phyloP scores from a whole-genome alignment of 2,797 vertebrate species.

The Streptopelia turtur region DNA sequence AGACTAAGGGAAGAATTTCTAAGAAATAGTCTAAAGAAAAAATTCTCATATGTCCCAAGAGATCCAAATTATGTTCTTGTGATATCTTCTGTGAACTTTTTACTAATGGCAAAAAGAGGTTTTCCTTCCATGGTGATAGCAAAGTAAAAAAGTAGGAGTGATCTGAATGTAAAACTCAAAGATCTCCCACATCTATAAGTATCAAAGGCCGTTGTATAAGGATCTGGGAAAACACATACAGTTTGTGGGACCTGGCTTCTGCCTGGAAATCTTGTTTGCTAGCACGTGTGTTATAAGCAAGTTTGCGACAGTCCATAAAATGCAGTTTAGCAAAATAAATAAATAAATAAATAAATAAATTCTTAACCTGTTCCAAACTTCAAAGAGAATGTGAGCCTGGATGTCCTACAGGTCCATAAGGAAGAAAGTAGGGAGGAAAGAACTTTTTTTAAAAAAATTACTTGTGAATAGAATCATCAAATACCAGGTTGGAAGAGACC shows the following conservation, averaged over 20 bases:
- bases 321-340: too few species aligned
- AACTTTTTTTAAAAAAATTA: too few species aligned
- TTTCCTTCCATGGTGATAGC: not conserved
- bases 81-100: not conserved
- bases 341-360: too few species aligned
- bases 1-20: not conserved
- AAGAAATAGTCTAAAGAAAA: not conserved
- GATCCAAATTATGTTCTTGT: not conserved
- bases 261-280: not conserved
- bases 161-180: not conserved
- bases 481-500: too few species aligned
- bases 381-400: too few species aligned
- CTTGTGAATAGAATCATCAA: too few species aligned
- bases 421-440: too few species aligned
- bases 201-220: not conserved
- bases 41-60: not conserved
- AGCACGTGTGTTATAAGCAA: not conserved
- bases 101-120: not conserved
- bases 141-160: not conserved
- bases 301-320: too few species aligned
- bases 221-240: not conserved
- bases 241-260: not conserved
- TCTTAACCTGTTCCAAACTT: too few species aligned
- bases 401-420: too few species aligned
- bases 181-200: not conserved